Percentiles rank a stretch among this genome's conserved stretches.
phyloP scores from a whole-genome alignment of 1,140 invertebrate species.

The Bombus terrestris region DNA sequence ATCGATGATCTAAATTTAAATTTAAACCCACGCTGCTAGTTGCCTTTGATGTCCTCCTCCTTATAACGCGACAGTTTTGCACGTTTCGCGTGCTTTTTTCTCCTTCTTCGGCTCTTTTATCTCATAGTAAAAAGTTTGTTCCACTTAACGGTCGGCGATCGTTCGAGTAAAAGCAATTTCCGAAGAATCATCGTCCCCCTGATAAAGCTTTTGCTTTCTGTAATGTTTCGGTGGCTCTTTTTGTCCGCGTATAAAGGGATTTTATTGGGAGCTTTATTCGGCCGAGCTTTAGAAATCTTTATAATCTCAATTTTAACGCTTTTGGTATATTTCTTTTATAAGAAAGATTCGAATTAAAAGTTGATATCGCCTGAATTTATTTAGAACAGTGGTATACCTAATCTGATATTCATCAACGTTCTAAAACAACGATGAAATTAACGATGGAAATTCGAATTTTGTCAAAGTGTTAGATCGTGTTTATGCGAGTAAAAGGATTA shows the following conservation, averaged over 20 bases:
- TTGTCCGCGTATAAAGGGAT: background rate
- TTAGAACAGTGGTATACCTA: background rate
- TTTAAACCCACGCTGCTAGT: conserved; percentile 3
- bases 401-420: background rate
- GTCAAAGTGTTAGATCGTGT: background rate
- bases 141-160: background rate
- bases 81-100: background rate
- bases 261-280: background rate
- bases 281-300: background rate
- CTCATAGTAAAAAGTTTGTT: background rate
- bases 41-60: conserved; percentile 20
- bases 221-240: background rate
- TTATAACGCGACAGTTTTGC: background rate
- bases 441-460: background rate
- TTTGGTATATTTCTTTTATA: background rate
- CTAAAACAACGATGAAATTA: background rate
- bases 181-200: background rate
- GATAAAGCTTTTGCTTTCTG: background rate
- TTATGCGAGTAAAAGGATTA: conserved; percentile 13
- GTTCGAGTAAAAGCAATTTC: background rate
- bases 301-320: background rate
- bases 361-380: background rate
- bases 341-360: background rate
- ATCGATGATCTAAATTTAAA: conserved; percentile 63
- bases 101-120: background rate